Conservation (phyloP, 2,888 invertebrate species). For the Tuta absoluta region DNA sequence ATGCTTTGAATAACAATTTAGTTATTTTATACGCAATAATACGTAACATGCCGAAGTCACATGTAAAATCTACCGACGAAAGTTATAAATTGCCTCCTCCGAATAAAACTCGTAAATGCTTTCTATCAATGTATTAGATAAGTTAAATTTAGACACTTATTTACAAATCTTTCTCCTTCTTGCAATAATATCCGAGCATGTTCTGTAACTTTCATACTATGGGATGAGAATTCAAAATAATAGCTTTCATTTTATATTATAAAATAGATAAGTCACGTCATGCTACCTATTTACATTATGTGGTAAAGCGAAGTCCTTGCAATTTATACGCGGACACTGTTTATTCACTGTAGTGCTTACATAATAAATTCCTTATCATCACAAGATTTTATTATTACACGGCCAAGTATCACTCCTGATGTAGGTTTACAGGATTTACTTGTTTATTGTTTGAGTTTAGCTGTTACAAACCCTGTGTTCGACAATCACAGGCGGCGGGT, state of each 20-base stretch:
- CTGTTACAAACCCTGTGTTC: too few relatives aligned
- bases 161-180: background rate
- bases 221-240: background rate
- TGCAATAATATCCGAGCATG: background rate
- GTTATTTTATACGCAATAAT: background rate
- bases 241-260: too few relatives aligned
- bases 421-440: too few relatives aligned
- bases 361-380: background rate
- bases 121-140: slow-evolving; percentile 17
- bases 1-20: background rate
- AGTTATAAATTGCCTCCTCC: slow-evolving; percentile 4
- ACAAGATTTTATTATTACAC: background rate
- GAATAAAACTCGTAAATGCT: slow-evolving; percentile 1
- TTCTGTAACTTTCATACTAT: background rate
- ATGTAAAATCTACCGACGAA: background rate
- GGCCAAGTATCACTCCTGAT: too few relatives aligned
- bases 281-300: too few relatives aligned
- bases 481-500: too few relatives aligned
- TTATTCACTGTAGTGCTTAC: too few relatives aligned
- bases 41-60: background rate
- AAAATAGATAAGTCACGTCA: too few relatives aligned
- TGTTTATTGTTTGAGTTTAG: too few relatives aligned
- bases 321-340: too few relatives aligned
- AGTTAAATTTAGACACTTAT: slow-evolving; percentile 3
- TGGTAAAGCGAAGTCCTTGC: too few relatives aligned